Evolutionary conservation across 2,888 invertebrate genomes (phyloP), one percentile per base, ranked within the genome.

Genomic region (Epirrhoe alternata): DNA sequence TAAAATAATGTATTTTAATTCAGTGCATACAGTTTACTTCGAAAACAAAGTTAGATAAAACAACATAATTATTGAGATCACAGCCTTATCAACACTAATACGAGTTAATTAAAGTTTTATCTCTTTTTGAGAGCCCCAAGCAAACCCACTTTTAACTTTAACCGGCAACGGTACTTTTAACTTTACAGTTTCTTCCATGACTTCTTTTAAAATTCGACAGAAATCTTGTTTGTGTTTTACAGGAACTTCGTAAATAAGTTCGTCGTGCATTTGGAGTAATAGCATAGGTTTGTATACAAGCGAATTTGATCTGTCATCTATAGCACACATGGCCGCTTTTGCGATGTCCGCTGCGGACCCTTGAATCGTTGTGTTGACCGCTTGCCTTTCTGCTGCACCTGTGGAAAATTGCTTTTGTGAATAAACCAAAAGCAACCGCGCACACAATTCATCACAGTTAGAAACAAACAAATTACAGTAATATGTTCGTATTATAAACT

Each of bases 321-420:
- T 95, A 56, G 94, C 92, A 33, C 97, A 94, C 96, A 99, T 97
- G 0, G 99, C 98, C 64, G 94, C 95, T 88, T 99, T 99, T 0
- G 97, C 97, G 52, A 99, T 95, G 88, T 99, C 99, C 0, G 99
- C 98, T 0, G 99, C 99, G 0, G 99, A 98, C 0, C 99, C 99
- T 91, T 99, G 99, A 59, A 99, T 96, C 12, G 96, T 97, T 1
- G 99, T 97, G 86, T 99, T 99, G 0, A 99, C 95, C 12, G 99
- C 98, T 94, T 99, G 99, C n/a, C 99, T 94, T 88, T 98, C 98
- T 0, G 98, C 97, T 92, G 98, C 96, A 77, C 94, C 97, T 96
- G 78, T 16, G 7, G 33, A 35, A 8, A 52, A 60, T 49, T 57
- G 16, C 38, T 49, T 42, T 54, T 30, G 14, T 49, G 12, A 16